Conservation (phyloP, 1,140 invertebrate genomes). For the Oscheius sp. region DNA sequence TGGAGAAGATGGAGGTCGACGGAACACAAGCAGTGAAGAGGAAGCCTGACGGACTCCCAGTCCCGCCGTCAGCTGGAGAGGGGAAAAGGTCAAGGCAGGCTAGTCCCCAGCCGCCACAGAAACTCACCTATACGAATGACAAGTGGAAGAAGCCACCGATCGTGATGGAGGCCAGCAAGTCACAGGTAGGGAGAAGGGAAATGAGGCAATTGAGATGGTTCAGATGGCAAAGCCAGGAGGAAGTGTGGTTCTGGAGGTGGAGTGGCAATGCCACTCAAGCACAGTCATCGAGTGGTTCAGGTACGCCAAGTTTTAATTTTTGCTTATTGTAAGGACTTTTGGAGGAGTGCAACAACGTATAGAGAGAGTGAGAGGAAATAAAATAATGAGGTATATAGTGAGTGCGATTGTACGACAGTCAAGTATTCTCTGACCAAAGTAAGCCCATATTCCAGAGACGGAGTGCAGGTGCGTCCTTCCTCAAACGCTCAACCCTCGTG, state of each 20-base stretch:
- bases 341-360: too few relatives aligned
- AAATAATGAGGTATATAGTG: too few relatives aligned
- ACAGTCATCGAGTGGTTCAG: slow-evolving; percentile 60
- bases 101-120: slow-evolving; percentile 4
- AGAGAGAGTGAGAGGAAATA: too few relatives aligned
- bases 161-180: slow-evolving; percentile 51
- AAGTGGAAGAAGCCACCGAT: slow-evolving; percentile 50
- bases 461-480: slow-evolving; percentile 33
- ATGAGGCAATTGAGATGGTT: not conserved
- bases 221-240: slow-evolving; percentile 47
- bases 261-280: slow-evolving; percentile 56
- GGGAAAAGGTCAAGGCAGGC: slow-evolving; percentile 23
- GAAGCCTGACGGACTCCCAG: slow-evolving; percentile 37
- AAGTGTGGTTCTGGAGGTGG: slow-evolving; percentile 48
- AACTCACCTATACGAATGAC: slow-evolving; percentile 17
- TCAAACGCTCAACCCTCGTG: slow-evolving; percentile 49
- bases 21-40: slow-evolving; percentile 30
- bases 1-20: slow-evolving; percentile 45
- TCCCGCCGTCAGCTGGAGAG: slow-evolving; percentile 13
- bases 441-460: slow-evolving; percentile 47
- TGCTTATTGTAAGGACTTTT: too few relatives aligned
- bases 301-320: slow-evolving; percentile 30
- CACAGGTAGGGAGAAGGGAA: slow-evolving; percentile 39
- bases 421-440: slow-evolving; percentile 9
- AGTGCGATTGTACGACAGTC: too few relatives aligned